These are phyloP conservation scores for Piezodorus guildinii DNA, from an alignment of 1,140 invertebrate genomes.

Conservation along the genomic window DNA sequence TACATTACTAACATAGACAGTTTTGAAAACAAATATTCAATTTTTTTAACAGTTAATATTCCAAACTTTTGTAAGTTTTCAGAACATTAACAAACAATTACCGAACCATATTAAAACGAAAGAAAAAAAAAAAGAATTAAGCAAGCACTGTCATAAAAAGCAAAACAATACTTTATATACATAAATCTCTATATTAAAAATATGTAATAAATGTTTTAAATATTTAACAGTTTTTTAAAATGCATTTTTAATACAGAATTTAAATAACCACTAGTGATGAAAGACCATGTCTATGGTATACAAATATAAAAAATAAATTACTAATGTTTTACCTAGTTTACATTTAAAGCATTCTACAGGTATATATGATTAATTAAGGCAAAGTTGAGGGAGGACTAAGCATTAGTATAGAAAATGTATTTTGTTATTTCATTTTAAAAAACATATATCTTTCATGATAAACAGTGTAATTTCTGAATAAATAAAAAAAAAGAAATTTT, in stretches of 20 bases:
- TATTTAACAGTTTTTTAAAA: neutral
- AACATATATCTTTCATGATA: too few species aligned
- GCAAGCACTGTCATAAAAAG: neutral
- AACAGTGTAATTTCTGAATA: too few species aligned
- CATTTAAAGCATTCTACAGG: constrained; percentile 11
- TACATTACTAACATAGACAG: too few species aligned
- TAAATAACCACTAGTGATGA: neutral
- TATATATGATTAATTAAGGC: neutral
- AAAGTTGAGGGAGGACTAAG: neutral
- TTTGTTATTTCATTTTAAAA: too few species aligned
- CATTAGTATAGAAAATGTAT: too few species aligned
- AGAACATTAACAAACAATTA: too few species aligned
- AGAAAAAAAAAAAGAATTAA: neutral
- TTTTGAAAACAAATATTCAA: too few species aligned
- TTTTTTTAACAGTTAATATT: too few species aligned
- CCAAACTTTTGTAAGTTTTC: too few species aligned
- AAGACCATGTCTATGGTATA: constrained; percentile 13
- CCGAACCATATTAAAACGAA: neutral
- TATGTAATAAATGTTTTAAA: constrained; percentile 2
- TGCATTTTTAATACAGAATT: neutral
- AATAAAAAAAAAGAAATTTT: too few species aligned
- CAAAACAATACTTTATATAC: neutral
- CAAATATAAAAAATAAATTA: constrained; percentile 12
- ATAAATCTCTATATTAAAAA: constrained; percentile 11
- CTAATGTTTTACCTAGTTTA: constrained; percentile 6